Conservation (phyloP, 2,888 invertebrate species). For the Campoplex capitator region DNA sequence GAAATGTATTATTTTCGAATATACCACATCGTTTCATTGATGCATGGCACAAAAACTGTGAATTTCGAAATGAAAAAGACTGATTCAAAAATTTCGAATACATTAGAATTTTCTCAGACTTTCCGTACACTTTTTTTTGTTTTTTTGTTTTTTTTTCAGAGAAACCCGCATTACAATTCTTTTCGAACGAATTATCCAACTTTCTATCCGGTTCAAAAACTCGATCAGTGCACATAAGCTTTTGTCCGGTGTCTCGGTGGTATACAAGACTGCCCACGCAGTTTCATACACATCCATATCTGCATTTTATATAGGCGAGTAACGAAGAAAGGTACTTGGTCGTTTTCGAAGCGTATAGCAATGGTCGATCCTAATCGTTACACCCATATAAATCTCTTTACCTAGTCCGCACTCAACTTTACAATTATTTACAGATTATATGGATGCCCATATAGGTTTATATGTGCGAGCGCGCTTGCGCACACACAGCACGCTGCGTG, state of each 20-base stretch:
- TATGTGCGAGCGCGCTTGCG: not conserved
- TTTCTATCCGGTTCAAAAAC: too few species aligned
- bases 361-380: conserved; percentile 79
- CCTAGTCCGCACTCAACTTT: conserved; percentile 76
- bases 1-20: too few species aligned
- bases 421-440: conserved; percentile 77
- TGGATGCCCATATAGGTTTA: not conserved
- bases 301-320: not conserved
- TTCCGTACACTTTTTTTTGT: too few species aligned
- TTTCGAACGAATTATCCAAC: too few species aligned
- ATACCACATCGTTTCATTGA: too few species aligned
- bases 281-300: conserved; percentile 66
- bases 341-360: conserved; percentile 68
- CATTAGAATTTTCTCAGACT: too few species aligned
- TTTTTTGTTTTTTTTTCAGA: too few species aligned
- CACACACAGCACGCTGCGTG: not conserved
- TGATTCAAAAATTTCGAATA: too few species aligned
- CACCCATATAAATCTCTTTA: conserved; percentile 81
- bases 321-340: conserved; percentile 48
- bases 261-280: conserved; percentile 63
- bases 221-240: too few species aligned
- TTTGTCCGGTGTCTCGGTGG: not conserved
- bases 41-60: too few species aligned
- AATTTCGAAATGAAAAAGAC: too few species aligned
- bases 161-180: not conserved